These are phyloP conservation scores for Sphyrna mokarran DNA, from an alignment of 2,113 vertebrate genomes.

Conservation along the genomic window DNA sequence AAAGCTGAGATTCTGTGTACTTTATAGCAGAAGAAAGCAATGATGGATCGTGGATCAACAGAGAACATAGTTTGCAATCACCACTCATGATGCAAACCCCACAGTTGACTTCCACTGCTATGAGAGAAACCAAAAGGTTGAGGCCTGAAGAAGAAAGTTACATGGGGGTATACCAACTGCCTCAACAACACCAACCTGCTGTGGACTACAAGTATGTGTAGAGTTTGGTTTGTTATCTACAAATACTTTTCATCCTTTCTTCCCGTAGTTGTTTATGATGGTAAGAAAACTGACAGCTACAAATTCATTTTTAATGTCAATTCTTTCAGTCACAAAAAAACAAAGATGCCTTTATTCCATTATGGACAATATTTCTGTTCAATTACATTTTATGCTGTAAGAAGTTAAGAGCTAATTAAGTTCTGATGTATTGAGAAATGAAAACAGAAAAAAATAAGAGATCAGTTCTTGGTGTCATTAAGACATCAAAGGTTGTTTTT, in stretches of 20 bases:
- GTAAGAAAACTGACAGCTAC: neutral
- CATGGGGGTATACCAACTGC: constrained; percentile 88
- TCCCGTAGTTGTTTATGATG: neutral
- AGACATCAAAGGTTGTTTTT: neutral
- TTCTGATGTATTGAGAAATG: neutral
- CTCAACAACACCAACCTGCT: constrained; percentile 83
- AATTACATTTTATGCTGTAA: neutral
- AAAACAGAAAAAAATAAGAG: neutral
- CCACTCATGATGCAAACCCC: constrained; percentile 93
- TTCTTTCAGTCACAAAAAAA: neutral
- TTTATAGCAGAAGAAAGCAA: constrained; percentile 82
- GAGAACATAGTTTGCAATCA: constrained; percentile 83
- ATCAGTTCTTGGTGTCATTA: neutral
- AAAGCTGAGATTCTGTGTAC: neutral
- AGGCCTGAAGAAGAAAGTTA: constrained; percentile 79
- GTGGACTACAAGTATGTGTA: constrained; percentile 93
- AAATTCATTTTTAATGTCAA: neutral
- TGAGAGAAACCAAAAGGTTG: constrained; percentile 88
- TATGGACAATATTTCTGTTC: neutral
- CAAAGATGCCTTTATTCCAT: neutral
- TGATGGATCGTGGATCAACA: constrained; percentile 80
- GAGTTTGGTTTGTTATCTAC: constrained; percentile 12
- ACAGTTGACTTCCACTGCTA: constrained; percentile 89
- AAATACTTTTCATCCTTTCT: neutral
- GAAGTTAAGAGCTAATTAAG: neutral